Base-by-base conservation (phyloP, 2,888 invertebrate genomes). In the Lasioglossum marginatum region DNA sequence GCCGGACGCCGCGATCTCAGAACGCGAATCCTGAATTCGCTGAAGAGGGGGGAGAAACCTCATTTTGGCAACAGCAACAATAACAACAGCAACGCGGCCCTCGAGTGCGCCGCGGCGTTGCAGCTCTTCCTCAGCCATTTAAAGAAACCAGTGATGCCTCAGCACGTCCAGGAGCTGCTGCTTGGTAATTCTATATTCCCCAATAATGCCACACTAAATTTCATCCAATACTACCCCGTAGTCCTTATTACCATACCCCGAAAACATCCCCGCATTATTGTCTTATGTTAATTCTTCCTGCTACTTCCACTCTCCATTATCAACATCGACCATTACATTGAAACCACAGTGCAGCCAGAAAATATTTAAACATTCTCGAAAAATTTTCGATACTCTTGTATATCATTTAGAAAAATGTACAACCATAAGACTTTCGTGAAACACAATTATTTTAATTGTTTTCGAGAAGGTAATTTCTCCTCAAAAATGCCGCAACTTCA, bases 61-160 rank as follows among this genome's bases (percentile, higher is more conserved):
- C 87, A 92, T 83, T 88, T 93, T 52, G 86, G 90, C n/a, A 81
- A 88, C n/a, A 87, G 91, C 3, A 85, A 89, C 70, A 52, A 52
- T 23, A 52, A 52, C n/a, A 80, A 87, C n/a, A 89, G 91, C 3
- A 85, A 89, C 70, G 86, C 87, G 19, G 94, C 93, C 10, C 87
- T 95, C 57, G 96, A 96, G 89, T 95, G 95, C 48, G 95, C 95
- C 0, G 95, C 95, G 6, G 96, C 95, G 0, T 92, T 96, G 60
- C 95, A 94, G 83, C 89, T 93, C 34, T 96, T 94, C 89, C 89
- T 96, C 34, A 92, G 93, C 23, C 93, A 93, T 74, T 86, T 96
- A 45, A 95, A 94, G 72, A 94, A 94, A 82, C 95, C 96, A 0
- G 91, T 96, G 40, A 93, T 96, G 86, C 96, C 96, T 0, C 90